phyloP scores from a whole-genome alignment of 2,797 vertebrate species.

The Caiman crocodilus region DNA sequence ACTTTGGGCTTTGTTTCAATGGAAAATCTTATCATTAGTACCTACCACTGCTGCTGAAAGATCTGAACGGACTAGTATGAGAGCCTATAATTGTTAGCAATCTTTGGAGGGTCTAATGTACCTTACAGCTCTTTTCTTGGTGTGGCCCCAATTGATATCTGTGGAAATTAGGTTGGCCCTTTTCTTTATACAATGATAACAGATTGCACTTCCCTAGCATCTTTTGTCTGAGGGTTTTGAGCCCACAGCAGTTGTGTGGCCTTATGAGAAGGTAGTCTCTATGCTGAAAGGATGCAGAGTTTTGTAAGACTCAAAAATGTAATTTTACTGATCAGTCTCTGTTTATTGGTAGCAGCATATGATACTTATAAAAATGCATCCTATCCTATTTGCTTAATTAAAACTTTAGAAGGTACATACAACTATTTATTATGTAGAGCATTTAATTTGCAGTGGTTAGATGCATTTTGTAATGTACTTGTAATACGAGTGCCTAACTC shows the following conservation, averaged over 20 bases:
- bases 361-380: background rate
- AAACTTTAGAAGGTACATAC: background rate
- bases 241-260: background rate
- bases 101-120: background rate
- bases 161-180: background rate
- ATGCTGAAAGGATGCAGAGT: background rate
- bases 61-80: accelerated
- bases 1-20: background rate
- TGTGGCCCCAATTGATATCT: background rate
- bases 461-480: background rate
- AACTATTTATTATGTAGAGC: accelerated
- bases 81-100: background rate
- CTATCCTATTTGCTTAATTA: background rate
- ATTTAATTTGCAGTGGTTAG: background rate
- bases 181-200: background rate
- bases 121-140: background rate
- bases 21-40: background rate
- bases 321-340: background rate
- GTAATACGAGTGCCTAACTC: background rate
- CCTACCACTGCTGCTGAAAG: background rate
- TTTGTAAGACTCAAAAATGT: background rate
- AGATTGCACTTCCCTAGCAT: background rate
- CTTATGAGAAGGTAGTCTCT: background rate
- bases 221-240: background rate
- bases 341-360: background rate